Evolutionary conservation across 2,113 vertebrate species (phyloP), one percentile per base, ranked within the genome.

Genomic region (Terrapene triunguis): DNA sequence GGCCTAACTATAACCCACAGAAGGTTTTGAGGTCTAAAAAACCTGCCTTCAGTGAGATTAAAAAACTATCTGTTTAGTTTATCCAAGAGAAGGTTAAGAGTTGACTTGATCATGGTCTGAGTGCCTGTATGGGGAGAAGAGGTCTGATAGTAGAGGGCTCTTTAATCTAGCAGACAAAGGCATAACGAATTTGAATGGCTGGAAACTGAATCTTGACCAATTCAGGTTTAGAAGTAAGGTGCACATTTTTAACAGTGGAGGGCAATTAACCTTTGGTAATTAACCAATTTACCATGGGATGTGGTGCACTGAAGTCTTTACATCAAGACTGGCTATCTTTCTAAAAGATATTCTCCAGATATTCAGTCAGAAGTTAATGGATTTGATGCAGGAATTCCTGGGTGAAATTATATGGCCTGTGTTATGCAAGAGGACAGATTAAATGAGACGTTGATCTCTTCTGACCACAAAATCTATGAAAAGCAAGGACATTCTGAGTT

Each of bases 361-460:
- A 50, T 0, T 3, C 88, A 76, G 85, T 88, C 51, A 3, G 94
- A 84, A 96, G 92, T 11, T 87, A 90, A 47, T 88, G 84, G 25
- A 4, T 9, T 2, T 11, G 5, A 82, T 94, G 84, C 69, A 12
- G 82, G 44, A 82, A 42, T 80, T 10, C 1, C 76, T 1, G 7
- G 0, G 4, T 6, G 16, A 57, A 17, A 59, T 88, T 54, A 27
- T 51, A n/a, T 72, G 85, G 79, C 51, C 25, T n/a, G 10, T 79
- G 0, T 0, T 1, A 0, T 27, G 42, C 2, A 4, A 21, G 51
- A 51, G 50, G 17, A 9, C 0, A 0, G 3, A 0, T 1, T 12
- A 29, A 35, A 35, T 0, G 0, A 5, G 38, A 54, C 50, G 50
- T 69, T 72, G 83, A 4, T 29, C 0, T 53, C 57, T 29, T 6